Percentiles rank a stretch among this genome's conserved stretches.
Conservation (phyloP, 2,888 invertebrate genomes). For the Acronicta leporina region DNA sequence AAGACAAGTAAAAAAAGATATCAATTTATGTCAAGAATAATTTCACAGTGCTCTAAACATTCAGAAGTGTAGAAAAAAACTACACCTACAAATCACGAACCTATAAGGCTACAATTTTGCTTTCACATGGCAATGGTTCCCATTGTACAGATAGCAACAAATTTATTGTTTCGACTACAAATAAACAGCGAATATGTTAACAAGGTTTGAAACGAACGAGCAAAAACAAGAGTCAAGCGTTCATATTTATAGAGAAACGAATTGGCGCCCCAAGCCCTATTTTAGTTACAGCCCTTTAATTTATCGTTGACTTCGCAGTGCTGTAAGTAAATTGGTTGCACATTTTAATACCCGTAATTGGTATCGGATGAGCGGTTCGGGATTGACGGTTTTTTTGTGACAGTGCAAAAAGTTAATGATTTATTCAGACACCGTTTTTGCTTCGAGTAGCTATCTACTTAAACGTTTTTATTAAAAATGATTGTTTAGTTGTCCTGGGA, state of each 20-base stretch:
- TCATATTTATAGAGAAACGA: slow-evolving; percentile 73
- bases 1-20: no score
- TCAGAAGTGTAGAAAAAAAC: slow-evolving; percentile 3
- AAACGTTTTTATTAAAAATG: slow-evolving; percentile 1
- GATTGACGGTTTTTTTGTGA: slow-evolving; percentile 56
- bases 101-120: slow-evolving; percentile 25
- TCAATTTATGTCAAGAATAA: no score
- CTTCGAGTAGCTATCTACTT: slow-evolving; percentile 10
- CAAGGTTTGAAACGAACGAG: slow-evolving; percentile 66
- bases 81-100: slow-evolving; percentile 22
- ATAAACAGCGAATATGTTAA: slow-evolving; percentile 68
- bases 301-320: slow-evolving; percentile 61
- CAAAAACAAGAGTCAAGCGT: slow-evolving; percentile 54
- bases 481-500: neutral
- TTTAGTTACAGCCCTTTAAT: slow-evolving; percentile 73
- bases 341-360: slow-evolving; percentile 67
- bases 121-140: slow-evolving; percentile 39
- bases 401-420: slow-evolving; percentile 36
- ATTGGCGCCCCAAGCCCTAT: slow-evolving; percentile 70
- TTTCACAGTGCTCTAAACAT: slow-evolving; percentile 14
- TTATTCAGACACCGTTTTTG: slow-evolving; percentile 29
- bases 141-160: slow-evolving; percentile 52
- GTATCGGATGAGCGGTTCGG: slow-evolving; percentile 58
- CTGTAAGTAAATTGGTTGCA: slow-evolving; percentile 56
- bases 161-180: slow-evolving; percentile 60